Percentiles rank a stretch among this genome's conserved stretches.
Conservation (phyloP, 2,797 vertebrate genomes). For the Poecilia picta region DNA sequence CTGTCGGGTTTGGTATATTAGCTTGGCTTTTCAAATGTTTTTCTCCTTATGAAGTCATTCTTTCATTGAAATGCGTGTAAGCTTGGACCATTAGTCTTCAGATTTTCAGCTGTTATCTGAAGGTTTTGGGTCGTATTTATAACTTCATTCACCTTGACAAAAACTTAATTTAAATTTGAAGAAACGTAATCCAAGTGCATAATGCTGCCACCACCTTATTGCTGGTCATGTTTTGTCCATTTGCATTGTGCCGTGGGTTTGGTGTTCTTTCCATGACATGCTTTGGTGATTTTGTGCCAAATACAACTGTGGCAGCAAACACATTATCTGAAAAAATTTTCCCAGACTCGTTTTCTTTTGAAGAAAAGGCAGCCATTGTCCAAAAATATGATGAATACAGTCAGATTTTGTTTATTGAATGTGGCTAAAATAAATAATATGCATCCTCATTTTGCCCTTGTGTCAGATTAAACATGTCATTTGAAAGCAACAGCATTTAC, state of each 20-base stretch:
- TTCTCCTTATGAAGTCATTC: background rate
- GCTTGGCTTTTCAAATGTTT: background rate
- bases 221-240: no score
- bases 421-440: background rate
- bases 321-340: background rate
- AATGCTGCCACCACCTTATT: background rate
- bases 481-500: background rate
- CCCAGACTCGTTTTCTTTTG: background rate
- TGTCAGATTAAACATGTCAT: background rate
- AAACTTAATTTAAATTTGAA: background rate
- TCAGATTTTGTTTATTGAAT: background rate
- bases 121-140: background rate
- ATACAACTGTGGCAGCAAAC: background rate
- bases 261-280: background rate
- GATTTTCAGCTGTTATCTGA: background rate
- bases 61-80: background rate
- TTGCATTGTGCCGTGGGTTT: background rate
- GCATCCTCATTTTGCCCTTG: no score
- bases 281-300: background rate
- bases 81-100: background rate
- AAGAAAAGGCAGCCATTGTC: background rate
- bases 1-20: background rate
- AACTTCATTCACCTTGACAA: background rate
- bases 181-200: background rate
- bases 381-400: background rate